phyloP scores from a whole-genome alignment of 2,888 invertebrate species.

The Rhingia campestris region DNA sequence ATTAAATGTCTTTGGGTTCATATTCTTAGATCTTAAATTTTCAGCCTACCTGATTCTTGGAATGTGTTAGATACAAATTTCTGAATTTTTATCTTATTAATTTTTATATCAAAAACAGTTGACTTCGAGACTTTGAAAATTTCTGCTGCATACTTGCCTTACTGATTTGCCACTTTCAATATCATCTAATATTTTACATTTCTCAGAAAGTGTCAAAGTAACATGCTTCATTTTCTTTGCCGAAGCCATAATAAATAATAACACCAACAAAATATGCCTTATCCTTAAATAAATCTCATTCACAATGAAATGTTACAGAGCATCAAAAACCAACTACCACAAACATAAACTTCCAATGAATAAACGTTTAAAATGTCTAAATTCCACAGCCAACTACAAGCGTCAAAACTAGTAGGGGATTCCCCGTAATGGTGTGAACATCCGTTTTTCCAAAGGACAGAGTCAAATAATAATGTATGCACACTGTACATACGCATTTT shows the following conservation, averaged over 20 bases:
- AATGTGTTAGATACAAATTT: conserved; percentile 17
- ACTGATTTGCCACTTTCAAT: conserved; percentile 23
- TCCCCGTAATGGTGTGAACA: too few species aligned
- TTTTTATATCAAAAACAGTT: conserved; percentile 21
- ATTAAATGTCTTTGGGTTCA: too few species aligned
- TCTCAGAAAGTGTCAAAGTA: conserved; percentile 7
- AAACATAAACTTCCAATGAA: too few species aligned
- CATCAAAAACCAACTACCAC: background rate
- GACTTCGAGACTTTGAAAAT: conserved; percentile 11
- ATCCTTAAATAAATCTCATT: background rate
- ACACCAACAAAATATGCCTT: background rate
- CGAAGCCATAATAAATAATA: conserved; percentile 1
- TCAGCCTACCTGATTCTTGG: conserved; percentile 9
- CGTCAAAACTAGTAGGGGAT: too few species aligned
- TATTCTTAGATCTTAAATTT: conserved; percentile 14
- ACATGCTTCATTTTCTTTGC: background rate
- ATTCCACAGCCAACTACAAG: too few species aligned
- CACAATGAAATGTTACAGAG: background rate
- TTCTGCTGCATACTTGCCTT: background rate
- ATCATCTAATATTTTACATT: conserved; percentile 19
- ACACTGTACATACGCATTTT: too few species aligned
- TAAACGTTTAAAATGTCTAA: too few species aligned
- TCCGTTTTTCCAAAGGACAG: too few species aligned
- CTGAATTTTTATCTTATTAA: conserved; percentile 18
- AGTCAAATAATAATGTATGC: too few species aligned